Evolutionary conservation across 1,140 invertebrate genomes (phyloP).

Genomic region (Cyclina sinensis): DNA sequence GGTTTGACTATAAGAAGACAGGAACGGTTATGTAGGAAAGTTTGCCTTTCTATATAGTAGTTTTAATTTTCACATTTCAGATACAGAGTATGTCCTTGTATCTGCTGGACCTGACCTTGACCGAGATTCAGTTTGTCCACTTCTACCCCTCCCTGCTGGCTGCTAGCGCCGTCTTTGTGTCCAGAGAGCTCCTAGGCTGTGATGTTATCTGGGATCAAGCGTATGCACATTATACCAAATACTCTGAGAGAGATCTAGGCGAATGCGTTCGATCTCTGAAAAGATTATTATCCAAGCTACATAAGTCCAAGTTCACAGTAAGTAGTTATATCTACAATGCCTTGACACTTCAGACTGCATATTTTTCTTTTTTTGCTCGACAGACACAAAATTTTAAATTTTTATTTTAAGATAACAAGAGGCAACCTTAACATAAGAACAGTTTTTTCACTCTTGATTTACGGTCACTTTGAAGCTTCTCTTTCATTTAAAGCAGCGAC

Average conservation of each 20-base stretch:
- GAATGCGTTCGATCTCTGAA: conserved; percentile 61
- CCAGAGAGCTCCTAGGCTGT: conserved; percentile 69
- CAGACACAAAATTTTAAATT: too few relatives aligned
- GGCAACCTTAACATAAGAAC: too few relatives aligned
- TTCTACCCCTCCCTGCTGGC: conserved; percentile 74
- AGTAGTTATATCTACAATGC: background rate
- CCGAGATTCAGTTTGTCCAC: conserved; percentile 64
- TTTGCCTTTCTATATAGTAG: too few relatives aligned
- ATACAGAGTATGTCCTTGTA: conserved; percentile 73
- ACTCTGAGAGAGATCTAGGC: conserved; percentile 71
- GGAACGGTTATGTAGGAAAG: too few relatives aligned
- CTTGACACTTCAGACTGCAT: too few relatives aligned
- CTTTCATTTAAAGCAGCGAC: too few relatives aligned
- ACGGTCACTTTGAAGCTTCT: too few relatives aligned
- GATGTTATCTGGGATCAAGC: conserved; percentile 68
- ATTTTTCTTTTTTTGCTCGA: too few relatives aligned
- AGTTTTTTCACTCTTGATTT: too few relatives aligned
- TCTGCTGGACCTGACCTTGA: conserved; percentile 76
- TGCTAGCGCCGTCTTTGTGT: conserved; percentile 73
- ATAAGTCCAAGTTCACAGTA: conserved; percentile 75
- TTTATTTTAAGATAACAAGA: too few relatives aligned
- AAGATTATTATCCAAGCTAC: conserved; percentile 60
- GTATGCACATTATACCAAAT: conserved; percentile 75
- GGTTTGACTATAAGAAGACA: too few relatives aligned
- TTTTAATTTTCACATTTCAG: too few relatives aligned